Conservation (phyloP, 1,140 invertebrate genomes). For the Limonius californicus region DNA sequence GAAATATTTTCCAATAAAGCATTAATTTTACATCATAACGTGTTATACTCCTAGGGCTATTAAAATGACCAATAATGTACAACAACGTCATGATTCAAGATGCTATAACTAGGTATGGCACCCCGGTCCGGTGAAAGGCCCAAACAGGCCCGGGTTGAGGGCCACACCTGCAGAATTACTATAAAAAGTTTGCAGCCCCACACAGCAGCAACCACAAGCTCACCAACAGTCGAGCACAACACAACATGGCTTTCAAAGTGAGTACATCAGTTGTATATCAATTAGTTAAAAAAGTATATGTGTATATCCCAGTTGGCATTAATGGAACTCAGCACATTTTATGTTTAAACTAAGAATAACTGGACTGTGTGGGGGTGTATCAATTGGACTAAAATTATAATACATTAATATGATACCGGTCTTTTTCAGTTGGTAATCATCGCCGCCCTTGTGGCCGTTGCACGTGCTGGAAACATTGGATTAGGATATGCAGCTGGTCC, state of each 20-base stretch:
- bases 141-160: conserved; percentile 7
- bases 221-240: background rate
- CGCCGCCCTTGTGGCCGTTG: conserved; percentile 38
- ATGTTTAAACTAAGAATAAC: too few relatives aligned
- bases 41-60: too few relatives aligned
- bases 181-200: background rate
- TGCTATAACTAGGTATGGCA: background rate
- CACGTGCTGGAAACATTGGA: conserved; percentile 32
- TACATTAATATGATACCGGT: background rate
- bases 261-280: conserved; percentile 1
- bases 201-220: background rate
- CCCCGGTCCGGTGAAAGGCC: background rate
- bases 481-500: conserved; percentile 14
- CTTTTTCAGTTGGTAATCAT: conserved; percentile 41
- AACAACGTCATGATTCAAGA: background rate
- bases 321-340: too few relatives aligned
- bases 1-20: too few relatives aligned
- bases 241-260: conserved; percentile 28
- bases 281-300: conserved; percentile 23
- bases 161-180: conserved; percentile 2
- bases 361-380: conserved; percentile 38
- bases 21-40: too few relatives aligned
- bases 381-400: too few relatives aligned
- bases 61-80: background rate
- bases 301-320: too few relatives aligned